phyloP scores from a whole-genome alignment of 2,797 vertebrate species.

The Melanotaenia pygmaea region DNA sequence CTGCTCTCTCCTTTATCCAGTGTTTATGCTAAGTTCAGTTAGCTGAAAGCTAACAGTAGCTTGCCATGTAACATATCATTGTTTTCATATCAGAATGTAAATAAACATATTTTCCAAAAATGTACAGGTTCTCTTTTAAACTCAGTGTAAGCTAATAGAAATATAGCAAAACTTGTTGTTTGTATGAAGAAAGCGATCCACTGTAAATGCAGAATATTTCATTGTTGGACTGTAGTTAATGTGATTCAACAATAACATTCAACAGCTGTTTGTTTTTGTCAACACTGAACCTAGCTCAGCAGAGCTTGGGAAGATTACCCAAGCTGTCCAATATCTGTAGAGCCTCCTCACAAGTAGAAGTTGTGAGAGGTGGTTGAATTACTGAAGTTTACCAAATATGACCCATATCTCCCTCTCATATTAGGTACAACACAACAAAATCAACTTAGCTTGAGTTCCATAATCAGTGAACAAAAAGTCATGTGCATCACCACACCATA shows the following conservation, averaged over 20 bases:
- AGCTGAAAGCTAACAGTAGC: not conserved
- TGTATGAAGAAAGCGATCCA: constrained; percentile 27
- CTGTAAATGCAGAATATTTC: constrained; percentile 46
- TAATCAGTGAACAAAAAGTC: constrained; percentile 56
- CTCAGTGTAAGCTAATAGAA: constrained; percentile 35
- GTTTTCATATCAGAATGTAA: not conserved
- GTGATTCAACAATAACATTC: constrained; percentile 78
- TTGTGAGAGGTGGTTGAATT: constrained; percentile 30
- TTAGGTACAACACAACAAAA: constrained; percentile 58
- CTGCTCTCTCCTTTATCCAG: not conserved
- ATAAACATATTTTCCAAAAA: constrained; percentile 17
- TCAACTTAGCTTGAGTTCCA: constrained; percentile 55
- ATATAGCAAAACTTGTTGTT: constrained; percentile 22
- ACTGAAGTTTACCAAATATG: constrained; percentile 47
- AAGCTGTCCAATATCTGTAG: constrained; percentile 45
- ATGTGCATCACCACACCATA: constrained; percentile 67
- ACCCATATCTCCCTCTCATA: constrained; percentile 62
- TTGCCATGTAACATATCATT: not conserved
- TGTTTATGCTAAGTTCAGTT: constrained; percentile 3
- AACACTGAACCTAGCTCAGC: constrained; percentile 58
- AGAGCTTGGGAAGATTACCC: constrained; percentile 43
- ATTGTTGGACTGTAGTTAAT: constrained; percentile 58
- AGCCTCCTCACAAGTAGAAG: constrained; percentile 41
- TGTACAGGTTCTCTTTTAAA: constrained; percentile 11
- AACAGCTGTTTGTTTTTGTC: constrained; percentile 74